phyloP scores from a whole-genome alignment of 2,888 invertebrate genomes.

The Cephus pulcher region DNA sequence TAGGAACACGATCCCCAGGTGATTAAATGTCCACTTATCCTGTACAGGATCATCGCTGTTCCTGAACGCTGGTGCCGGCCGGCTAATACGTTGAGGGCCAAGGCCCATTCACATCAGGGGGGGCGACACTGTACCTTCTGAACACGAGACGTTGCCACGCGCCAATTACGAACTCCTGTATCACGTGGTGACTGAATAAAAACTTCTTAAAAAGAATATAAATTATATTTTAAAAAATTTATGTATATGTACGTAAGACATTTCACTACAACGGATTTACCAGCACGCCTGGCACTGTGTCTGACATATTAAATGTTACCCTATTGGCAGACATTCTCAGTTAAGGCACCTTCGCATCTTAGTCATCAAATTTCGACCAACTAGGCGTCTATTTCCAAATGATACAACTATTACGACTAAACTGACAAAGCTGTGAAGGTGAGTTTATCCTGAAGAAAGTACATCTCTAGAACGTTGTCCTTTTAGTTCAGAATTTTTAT shows the following conservation, averaged over 20 bases:
- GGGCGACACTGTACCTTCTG: background rate
- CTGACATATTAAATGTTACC: background rate
- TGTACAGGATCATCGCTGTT: background rate
- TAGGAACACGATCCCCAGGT: background rate
- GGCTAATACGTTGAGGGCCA: background rate
- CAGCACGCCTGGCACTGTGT: background rate
- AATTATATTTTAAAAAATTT: too few relatives aligned
- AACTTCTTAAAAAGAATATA: background rate
- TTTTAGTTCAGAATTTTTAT: too few relatives aligned
- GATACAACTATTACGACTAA: background rate
- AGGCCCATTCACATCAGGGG: background rate
- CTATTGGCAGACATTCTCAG: background rate
- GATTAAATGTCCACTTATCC: background rate
- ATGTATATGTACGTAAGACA: background rate
- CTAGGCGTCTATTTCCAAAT: background rate
- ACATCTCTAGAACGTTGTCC: too few relatives aligned
- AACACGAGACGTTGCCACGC: background rate
- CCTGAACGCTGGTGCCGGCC: background rate
- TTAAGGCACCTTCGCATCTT: background rate
- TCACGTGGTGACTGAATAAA: background rate
- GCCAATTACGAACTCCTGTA: background rate
- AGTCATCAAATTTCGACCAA: background rate
- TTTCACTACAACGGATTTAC: background rate
- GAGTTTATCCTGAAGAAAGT: background rate
- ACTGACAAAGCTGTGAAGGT: background rate